Base-by-base conservation (phyloP, 2,113 vertebrate species). In the Pollimyrus isidori region DNA sequence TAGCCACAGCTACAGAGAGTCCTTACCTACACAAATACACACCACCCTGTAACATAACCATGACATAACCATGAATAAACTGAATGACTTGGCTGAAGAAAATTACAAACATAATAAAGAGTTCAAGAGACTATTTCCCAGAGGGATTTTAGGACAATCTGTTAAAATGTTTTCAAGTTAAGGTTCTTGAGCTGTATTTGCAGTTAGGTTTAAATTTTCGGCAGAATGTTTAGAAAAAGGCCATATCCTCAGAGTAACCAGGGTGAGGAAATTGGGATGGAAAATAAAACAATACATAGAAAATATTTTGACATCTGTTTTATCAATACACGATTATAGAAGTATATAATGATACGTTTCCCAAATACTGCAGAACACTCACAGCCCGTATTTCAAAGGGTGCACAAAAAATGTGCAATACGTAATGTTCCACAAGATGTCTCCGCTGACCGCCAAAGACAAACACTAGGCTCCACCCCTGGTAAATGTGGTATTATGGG, bases 371-470 rank as follows among this genome's bases (percentile, higher is more conserved):
- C 62, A 30, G 26, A 69, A 69, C 13, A 69, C 9, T 10, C 62
- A 30, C 11, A 30, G 1, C 62, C 26, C 9, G 10, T 4, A 30
- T 30, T 69, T 69, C 62, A 69, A 11, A 26, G n/a, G 26, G 30
- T 4, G n/a, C 62, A 69, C n/a, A 30, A 10, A 30, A 69, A 13
- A 30, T 26, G 62, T 69, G n/a, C 62, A 30, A 30, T 69, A 13
- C 26, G n/a, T 30, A 69, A 30, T 69, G 10, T 69, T 65, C 94
- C 95, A 92, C 94, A 0, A 90, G 89, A 91, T 91, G 93, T 92
- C 94, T 62, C 92, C 94, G 92, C 92, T 93, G 93, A 89, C 94
- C 92, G 93, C 11, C 11, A 83, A 91, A 93, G 86, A 26, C 88
- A 69, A 46, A 35, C 23, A 4, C 42, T 80, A 90, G 69, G 92